These are phyloP conservation scores for Palloptera scutellata DNA, from an alignment of 2,888 invertebrate genomes.

Conservation along the genomic window DNA sequence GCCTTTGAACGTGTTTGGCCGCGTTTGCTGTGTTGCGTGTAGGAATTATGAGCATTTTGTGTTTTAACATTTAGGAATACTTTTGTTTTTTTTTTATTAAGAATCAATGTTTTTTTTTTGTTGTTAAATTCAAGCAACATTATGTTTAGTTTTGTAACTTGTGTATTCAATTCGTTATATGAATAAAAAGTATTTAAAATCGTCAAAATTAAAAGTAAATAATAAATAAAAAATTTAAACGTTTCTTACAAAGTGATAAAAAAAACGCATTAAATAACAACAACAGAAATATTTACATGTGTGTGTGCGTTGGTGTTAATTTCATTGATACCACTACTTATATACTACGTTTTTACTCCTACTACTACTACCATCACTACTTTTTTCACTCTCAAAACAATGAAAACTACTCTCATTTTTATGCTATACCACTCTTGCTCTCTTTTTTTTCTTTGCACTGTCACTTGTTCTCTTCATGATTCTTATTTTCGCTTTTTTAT, in stretches of 20 bases:
- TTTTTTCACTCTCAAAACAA: background rate
- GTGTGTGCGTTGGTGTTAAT: background rate
- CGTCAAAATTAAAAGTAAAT: no score
- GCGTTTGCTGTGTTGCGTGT: conserved; percentile 5
- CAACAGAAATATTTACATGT: background rate
- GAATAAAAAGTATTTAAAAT: no score
- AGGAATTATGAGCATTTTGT: no score
- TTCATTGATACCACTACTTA: background rate
- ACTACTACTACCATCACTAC: background rate
- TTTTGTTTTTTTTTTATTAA: no score
- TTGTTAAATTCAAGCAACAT: no score
- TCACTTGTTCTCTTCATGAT: background rate
- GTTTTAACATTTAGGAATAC: no score
- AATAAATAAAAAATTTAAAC: no score
- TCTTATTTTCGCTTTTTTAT: conserved; percentile 1
- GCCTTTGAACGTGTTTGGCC: conserved; percentile 51
- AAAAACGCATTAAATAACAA: no score
- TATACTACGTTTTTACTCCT: background rate
- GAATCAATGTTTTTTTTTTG: no score
- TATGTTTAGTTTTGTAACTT: no score
- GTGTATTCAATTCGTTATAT: no score
- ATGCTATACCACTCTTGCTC: background rate
- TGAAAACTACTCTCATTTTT: conserved; percentile 10
- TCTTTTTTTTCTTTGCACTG: background rate
- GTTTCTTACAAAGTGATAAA: no score